Conservation (phyloP, 2,113 vertebrate genomes). For the Craseonycteris thonglongyai region DNA sequence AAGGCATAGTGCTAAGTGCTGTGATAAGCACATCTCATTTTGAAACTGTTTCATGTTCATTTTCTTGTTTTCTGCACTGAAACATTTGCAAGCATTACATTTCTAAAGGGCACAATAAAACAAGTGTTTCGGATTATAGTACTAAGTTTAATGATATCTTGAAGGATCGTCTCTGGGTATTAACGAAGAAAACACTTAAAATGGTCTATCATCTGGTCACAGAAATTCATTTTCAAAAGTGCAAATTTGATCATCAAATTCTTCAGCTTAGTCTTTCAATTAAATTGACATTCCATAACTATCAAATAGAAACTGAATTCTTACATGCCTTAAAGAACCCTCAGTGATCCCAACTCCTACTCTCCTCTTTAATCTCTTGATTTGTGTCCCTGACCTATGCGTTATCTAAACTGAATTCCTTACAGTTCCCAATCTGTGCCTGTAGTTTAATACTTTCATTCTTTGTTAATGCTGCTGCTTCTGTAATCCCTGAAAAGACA, state of each 20-base stretch:
- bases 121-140: neutral
- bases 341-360: neutral
- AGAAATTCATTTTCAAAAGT: neutral
- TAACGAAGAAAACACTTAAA: slow-evolving; percentile 3
- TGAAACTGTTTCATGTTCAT: neutral
- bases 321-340: neutral
- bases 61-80: neutral
- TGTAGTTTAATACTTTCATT: neutral
- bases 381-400: neutral
- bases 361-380: neutral
- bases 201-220: neutral
- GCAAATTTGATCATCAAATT: neutral
- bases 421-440: neutral
- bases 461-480: neutral
- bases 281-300: neutral
- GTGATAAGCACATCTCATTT: neutral
- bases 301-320: neutral
- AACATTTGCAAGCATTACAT: neutral
- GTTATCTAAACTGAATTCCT: neutral
- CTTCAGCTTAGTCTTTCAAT: neutral
- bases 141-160: neutral
- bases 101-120: neutral
- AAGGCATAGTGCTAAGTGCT: neutral
- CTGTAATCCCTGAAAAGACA: neutral
- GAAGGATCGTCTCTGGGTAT: neutral